phyloP scores from a whole-genome alignment of 2,113 vertebrate genomes.

The Felis chaus region DNA sequence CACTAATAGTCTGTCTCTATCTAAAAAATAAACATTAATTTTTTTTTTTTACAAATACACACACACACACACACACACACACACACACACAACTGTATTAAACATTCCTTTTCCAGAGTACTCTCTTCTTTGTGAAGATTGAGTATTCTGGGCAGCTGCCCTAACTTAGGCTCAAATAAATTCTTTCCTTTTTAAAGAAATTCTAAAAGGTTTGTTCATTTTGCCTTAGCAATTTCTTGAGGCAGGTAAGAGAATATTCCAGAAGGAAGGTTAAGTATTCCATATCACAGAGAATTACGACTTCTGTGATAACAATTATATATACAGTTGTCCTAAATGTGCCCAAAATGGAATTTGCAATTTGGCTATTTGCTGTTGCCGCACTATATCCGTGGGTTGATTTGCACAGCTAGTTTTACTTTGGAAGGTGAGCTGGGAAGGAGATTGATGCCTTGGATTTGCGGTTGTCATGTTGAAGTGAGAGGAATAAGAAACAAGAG shows the following conservation, averaged over 20 bases:
- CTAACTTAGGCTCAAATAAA: neutral
- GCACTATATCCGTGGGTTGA: neutral
- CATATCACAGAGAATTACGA: neutral
- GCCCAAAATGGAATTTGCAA: neutral
- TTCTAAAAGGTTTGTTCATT: neutral
- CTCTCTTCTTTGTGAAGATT: neutral
- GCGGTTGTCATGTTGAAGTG: neutral
- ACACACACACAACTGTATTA: neutral
- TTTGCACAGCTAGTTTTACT: neutral
- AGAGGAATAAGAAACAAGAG: neutral
- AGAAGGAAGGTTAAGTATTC: neutral
- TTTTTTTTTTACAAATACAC: too few relatives aligned
- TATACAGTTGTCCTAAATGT: neutral
- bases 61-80: too few relatives aligned
- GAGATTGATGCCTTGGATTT: neutral
- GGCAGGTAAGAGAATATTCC: neutral
- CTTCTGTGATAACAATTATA: neutral
- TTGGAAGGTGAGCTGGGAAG: neutral
- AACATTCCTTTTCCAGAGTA: neutral
- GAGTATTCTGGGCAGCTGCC: neutral
- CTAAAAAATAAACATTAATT: too few relatives aligned
- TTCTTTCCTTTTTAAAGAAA: neutral
- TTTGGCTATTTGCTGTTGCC: neutral
- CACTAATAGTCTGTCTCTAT: too few relatives aligned
- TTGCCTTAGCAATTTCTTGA: neutral